A percentile compares a stretch with the other conserved stretches of the same genome.
Conservation (phyloP, 1,140 invertebrate genomes). For the Steinernema khuongi region DNA sequence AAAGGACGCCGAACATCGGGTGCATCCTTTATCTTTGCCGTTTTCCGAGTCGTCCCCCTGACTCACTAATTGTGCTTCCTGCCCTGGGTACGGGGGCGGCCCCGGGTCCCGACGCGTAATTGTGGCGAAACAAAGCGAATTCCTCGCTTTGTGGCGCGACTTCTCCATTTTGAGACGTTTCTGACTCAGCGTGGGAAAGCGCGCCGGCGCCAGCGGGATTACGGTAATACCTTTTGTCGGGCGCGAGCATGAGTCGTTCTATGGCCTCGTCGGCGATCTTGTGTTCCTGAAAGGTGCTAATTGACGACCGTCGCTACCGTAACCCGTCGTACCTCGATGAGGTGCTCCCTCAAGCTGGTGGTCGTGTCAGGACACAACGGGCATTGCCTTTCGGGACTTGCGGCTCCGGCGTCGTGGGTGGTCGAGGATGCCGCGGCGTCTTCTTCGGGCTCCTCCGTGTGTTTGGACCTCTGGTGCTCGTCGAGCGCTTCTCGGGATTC, state of each 20-base stretch:
- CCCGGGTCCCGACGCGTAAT: not conserved
- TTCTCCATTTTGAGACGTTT: not conserved
- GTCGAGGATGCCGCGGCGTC: not conserved
- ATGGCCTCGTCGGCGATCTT: slow-evolving; percentile 40
- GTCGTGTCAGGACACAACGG: slow-evolving; percentile 35
- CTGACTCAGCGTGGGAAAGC: slow-evolving; percentile 12
- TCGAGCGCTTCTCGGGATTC: not conserved
- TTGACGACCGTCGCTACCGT: not conserved
- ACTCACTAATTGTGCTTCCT: not conserved
- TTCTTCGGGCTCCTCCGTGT: not conserved
- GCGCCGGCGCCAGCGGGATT: not conserved
- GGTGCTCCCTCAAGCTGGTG: not conserved
- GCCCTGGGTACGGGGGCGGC: not conserved
- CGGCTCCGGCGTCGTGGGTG: slow-evolving; percentile 2
- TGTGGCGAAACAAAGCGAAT: not conserved
- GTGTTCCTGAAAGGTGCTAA: slow-evolving; percentile 32
- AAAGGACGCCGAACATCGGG: too few species aligned
- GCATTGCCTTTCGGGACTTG: slow-evolving; percentile 25
- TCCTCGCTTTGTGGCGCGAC: not conserved
- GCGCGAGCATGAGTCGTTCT: slow-evolving; percentile 18
- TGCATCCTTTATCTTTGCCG: too few species aligned
- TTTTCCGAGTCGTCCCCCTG: not conserved
- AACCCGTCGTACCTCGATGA: slow-evolving; percentile 22
- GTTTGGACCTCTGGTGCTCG: not conserved
- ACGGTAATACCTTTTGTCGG: slow-evolving; percentile 17